Evolutionary conservation across 2,888 invertebrate species (phyloP).

Genomic region (Elegia similella): DNA sequence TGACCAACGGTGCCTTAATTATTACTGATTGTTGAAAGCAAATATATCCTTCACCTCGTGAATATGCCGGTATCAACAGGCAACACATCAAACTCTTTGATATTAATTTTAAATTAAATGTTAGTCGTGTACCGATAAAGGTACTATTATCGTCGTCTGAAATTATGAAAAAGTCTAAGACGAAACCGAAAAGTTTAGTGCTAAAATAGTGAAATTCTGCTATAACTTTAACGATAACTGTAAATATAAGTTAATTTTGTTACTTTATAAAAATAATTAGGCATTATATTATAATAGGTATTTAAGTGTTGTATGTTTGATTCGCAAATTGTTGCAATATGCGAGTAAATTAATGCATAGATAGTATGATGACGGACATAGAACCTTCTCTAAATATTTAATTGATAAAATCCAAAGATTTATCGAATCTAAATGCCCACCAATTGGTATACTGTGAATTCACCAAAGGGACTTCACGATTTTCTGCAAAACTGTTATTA

Average conservation of each 20-base stretch:
- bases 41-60: conserved; percentile 19
- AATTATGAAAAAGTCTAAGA: conserved; percentile 35
- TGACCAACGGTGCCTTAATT: conserved; percentile 75
- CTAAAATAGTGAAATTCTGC: conserved; percentile 77
- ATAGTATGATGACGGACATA: conserved; percentile 71
- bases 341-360: conserved; percentile 75
- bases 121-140: conserved; percentile 29
- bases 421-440: conserved; percentile 71
- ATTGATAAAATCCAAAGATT: conserved; percentile 75
- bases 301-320: conserved; percentile 81
- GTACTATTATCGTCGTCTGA: conserved; percentile 27
- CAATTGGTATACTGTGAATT: conserved; percentile 67
- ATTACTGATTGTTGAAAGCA: conserved; percentile 33
- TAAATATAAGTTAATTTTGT: conserved; percentile 82
- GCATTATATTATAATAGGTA: conserved; percentile 77
- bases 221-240: conserved; percentile 76
- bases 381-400: conserved; percentile 56
- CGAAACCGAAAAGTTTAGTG: conserved; percentile 51
- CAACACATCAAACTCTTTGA: conserved; percentile 27
- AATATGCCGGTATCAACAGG: conserved; percentile 34
- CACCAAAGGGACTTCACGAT: conserved; percentile 58
- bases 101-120: conserved; percentile 28
- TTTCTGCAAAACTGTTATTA: conserved; percentile 21
- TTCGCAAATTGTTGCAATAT: conserved; percentile 79
- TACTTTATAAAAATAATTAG: conserved; percentile 79